Base-by-base conservation (phyloP, 2,797 vertebrate genomes). In the Propithecus deckenii region DNA sequence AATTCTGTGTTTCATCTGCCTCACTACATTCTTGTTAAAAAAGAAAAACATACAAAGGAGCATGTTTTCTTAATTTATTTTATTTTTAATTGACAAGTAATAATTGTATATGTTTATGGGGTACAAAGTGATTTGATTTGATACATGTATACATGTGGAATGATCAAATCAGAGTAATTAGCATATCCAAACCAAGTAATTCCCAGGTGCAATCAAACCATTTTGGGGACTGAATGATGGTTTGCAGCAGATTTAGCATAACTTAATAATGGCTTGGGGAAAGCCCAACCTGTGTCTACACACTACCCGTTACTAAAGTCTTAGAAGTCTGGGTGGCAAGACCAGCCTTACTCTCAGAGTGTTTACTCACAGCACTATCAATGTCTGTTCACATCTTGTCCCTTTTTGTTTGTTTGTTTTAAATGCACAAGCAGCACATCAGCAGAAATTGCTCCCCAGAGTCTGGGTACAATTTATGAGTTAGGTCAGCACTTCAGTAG, bases 361-460 rank as follows among this genome's bases (percentile, higher is more conserved):
- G 41, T 93, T 92, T 72, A 91, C 86, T 86, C 43, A 9, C 15
- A 41, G 41, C 67, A 50, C 59, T 57, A 18, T 78, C 78, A 7
- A 30, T 72, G 92, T 69, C 87, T 78, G 87, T 80, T 85, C 30
- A 7, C 57, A 69, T 41, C 35, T 74, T 35, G 93, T 96, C 75
- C 86, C 87, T 97, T 96, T 76, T 80, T 89, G 96, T 97, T 96
- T 97, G 96, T 97, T 96, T 97, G 95, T 97, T 93, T 97, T 97
- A 96, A 96, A 96, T 86, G 84, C 78, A 96, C 92, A 95, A 97
- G 96, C 89, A 96, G 90, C 79, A 92, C 32, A 92, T 96, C 97
- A 96, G 95, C 96, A 97, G 96, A 96, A 97, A 96, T 74, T 78
- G 93, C 91, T 97, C 97, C 88, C 96, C 59, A 83, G 96, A 93